phyloP scores from a whole-genome alignment of 2,797 vertebrate genomes.

The Sebastes elongatus region DNA sequence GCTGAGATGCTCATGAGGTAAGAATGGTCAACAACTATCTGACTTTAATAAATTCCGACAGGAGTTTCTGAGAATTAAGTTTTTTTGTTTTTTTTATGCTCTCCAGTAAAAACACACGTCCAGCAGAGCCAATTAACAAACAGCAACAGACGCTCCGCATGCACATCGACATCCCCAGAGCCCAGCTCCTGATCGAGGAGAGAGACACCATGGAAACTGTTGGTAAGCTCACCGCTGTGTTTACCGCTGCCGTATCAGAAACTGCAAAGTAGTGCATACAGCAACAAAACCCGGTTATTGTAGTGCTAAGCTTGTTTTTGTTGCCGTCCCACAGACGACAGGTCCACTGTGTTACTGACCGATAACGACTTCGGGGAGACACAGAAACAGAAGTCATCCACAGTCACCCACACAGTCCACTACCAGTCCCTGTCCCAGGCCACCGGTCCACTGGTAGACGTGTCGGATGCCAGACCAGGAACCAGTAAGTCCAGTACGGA shows the following conservation, averaged over 20 bases:
- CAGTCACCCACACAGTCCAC: conserved; percentile 96
- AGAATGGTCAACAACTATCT: conserved; percentile 48
- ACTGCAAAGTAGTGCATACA: not conserved
- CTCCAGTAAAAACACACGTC: conserved; percentile 95
- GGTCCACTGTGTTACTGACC: conserved; percentile 95
- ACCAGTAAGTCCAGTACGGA: conserved; percentile 93
- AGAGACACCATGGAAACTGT: conserved; percentile 98
- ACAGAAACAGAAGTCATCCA: conserved; percentile 96
- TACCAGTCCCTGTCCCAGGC: conserved; percentile 97
- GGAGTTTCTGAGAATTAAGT: not conserved
- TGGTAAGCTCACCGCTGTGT: conserved; percentile 77
- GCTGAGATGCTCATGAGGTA: conserved; percentile 99
- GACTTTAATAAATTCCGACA: not conserved
- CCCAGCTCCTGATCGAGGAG: conserved; percentile 97
- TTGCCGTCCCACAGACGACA: conserved; percentile 85
- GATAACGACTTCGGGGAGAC: conserved; percentile 98
- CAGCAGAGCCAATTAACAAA: conserved; percentile 95
- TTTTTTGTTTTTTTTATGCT: conserved; percentile 34
- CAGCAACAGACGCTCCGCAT: conserved; percentile 96
- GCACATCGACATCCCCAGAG: conserved; percentile 98
- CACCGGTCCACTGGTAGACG: conserved; percentile 95
- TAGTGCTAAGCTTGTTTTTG: not conserved
- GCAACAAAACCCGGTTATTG: not conserved
- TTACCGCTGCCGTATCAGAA: not conserved
- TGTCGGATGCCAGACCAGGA: conserved; percentile 96